Evolutionary conservation across 1,140 invertebrate species (phyloP).

Genomic region (Euwallacea fornicatus): DNA sequence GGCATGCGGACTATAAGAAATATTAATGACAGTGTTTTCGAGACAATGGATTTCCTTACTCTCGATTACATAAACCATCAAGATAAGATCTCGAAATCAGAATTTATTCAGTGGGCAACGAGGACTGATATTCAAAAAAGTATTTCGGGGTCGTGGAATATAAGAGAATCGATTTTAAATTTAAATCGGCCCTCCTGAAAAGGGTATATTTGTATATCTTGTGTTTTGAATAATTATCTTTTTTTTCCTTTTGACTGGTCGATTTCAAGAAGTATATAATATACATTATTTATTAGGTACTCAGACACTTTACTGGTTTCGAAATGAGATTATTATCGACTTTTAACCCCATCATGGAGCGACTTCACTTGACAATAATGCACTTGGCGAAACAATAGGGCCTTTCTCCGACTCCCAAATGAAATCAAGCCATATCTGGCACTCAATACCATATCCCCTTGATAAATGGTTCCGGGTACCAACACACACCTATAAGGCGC

Average conservation of each 20-base stretch:
- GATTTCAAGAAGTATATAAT: constrained; percentile 21
- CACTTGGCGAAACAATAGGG: no score
- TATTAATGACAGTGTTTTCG: constrained; percentile 33
- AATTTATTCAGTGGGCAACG: constrained; percentile 33
- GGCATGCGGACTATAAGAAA: constrained; percentile 18
- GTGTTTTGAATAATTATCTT: constrained; percentile 28
- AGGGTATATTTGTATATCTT: constrained; percentile 32
- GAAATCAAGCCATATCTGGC: no score
- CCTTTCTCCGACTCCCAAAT: no score
- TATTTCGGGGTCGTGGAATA: constrained; percentile 30
- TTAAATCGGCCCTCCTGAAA: constrained; percentile 28
- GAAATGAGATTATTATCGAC: background rate
- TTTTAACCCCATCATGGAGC: no score
- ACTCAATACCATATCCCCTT: background rate
- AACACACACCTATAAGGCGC: constrained; percentile 12
- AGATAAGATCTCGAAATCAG: constrained; percentile 34
- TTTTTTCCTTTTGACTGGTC: constrained; percentile 13
- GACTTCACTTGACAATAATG: no score
- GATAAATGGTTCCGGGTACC: background rate
- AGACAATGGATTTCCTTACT: constrained; percentile 32
- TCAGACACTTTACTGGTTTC: constrained; percentile 14
- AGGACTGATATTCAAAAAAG: constrained; percentile 26
- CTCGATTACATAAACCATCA: constrained; percentile 37
- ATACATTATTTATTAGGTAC: constrained; percentile 17
- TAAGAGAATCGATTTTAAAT: constrained; percentile 33